phyloP scores from a whole-genome alignment of 2,888 invertebrate genomes.

The Bursaphelenchus okinawaensis region DNA sequence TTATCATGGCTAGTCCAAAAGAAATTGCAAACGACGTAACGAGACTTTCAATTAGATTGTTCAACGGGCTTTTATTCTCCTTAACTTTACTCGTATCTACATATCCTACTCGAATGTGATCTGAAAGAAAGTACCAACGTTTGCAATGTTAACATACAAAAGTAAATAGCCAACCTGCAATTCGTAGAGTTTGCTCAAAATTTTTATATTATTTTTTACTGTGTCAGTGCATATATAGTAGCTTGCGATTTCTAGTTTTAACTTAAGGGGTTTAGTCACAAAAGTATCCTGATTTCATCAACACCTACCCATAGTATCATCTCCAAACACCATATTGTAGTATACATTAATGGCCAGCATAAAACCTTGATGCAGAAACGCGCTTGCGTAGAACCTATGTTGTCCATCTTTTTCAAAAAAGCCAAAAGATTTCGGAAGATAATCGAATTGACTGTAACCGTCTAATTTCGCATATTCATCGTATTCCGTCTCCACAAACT shows the following conservation, averaged over 20 bases:
- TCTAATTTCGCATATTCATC: neutral
- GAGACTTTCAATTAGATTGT: neutral
- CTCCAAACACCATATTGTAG: neutral
- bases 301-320: neutral
- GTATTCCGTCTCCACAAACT: neutral
- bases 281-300: too few relatives aligned
- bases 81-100: neutral
- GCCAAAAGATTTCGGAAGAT: neutral
- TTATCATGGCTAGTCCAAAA: conserved; percentile 1
- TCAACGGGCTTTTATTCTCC: neutral
- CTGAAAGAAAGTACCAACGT: too few relatives aligned
- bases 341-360: neutral
- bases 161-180: too few relatives aligned
- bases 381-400: neutral
- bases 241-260: too few relatives aligned
- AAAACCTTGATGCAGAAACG: neutral
- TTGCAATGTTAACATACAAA: too few relatives aligned
- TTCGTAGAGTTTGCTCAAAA: too few relatives aligned
- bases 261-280: too few relatives aligned
- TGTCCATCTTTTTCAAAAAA: neutral
- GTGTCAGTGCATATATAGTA: too few relatives aligned
- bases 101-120: neutral
- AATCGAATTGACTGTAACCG: neutral
- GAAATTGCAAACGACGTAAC: neutral
- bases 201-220: too few relatives aligned